A percentile compares a stretch with the other conserved stretches of the same genome.
phyloP scores from a whole-genome alignment of 2,113 vertebrate genomes.

The Takifugu bimaculatus region DNA sequence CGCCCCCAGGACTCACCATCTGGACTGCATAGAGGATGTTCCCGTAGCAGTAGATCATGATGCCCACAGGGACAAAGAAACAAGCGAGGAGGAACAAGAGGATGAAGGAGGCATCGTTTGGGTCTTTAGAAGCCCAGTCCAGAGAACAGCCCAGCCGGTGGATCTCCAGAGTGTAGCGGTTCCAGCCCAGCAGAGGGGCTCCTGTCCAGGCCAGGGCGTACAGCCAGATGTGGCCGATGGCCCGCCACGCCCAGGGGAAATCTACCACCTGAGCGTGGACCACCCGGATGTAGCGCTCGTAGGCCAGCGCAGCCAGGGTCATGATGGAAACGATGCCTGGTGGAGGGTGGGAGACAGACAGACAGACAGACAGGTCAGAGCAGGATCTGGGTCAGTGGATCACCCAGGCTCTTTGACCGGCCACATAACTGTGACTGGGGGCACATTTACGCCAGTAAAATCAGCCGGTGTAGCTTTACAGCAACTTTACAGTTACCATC shows the following conservation, averaged over 20 bases:
- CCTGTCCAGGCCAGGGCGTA: conserved; percentile 91
- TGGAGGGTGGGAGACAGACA: conserved; percentile 3
- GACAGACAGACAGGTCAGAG: background rate
- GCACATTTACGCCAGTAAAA: too few species aligned
- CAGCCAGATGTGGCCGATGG: conserved; percentile 88
- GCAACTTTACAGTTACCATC: too few species aligned
- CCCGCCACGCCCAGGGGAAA: conserved; percentile 88
- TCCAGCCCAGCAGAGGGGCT: conserved; percentile 90
- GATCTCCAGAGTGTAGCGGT: conserved; percentile 86
- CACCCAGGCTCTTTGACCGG: background rate
- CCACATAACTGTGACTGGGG: background rate
- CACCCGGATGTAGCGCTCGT: conserved; percentile 87
- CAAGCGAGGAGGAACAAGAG: conserved; percentile 89
- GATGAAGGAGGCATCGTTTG: conserved; percentile 85
- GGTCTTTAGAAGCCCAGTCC: conserved; percentile 87
- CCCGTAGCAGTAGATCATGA: conserved; percentile 91
- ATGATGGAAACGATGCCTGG: conserved; percentile 89
- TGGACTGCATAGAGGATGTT: conserved; percentile 86
- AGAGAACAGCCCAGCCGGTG: conserved; percentile 86
- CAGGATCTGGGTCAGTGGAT: conserved; percentile 40
- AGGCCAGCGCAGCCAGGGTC: conserved; percentile 86
- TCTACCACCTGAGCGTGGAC: conserved; percentile 87
- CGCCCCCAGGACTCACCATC: conserved; percentile 78
- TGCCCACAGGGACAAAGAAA: conserved; percentile 82
- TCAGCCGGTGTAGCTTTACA: too few species aligned